Evolutionary conservation across 2,113 vertebrate species (phyloP), one percentile per base, ranked within the genome.

Genomic region (Percopsis transmontana): DNA sequence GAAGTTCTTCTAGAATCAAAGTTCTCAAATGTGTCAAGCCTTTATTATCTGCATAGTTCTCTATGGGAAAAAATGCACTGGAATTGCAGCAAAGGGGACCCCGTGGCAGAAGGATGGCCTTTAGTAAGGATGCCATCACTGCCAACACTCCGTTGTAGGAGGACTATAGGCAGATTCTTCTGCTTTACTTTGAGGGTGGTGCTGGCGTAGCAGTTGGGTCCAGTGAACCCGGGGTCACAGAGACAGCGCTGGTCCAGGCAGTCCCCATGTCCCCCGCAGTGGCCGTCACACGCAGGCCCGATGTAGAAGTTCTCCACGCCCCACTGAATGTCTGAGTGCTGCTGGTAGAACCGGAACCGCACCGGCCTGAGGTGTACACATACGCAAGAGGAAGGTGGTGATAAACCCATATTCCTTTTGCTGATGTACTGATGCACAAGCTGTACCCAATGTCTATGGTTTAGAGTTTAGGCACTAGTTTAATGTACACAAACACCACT

Each of bases 271-370:
- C 97, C 97, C 48, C 90, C 94, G 47, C 97, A 99, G 85, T 96
- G 94, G 85, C 92, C 85, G n/a, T 92, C 76, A 75, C 97, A 99
- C 0, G 94, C 94, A 45, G 96, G 97, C 14, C 97, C 97, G 59
- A 99, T 95, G 79, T 99, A 99, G 84, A 99, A 96, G 83, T 98
- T 98, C 85, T 97, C 96, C 1, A 99, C 94, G 16, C 93, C 97
- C 97, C 97, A 99, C 73, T 98, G 96, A 55, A 90, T 81, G 74
- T 98, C 96, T 40, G 96, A 97, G 77, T 97, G 94, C 86, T 94
- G 94, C 89, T 99, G 97, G 87, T 95, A 98, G 88, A 98, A 97
- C n/a, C 96, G 91, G 91, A 99, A 98, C 42, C 97, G 93, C 62
- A 98, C 95, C 0, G 96, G 88, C 66, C 97, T 99, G 73, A 52